phyloP scores from a whole-genome alignment of 1,140 invertebrate species.

The Rhopalosiphum maidis region DNA sequence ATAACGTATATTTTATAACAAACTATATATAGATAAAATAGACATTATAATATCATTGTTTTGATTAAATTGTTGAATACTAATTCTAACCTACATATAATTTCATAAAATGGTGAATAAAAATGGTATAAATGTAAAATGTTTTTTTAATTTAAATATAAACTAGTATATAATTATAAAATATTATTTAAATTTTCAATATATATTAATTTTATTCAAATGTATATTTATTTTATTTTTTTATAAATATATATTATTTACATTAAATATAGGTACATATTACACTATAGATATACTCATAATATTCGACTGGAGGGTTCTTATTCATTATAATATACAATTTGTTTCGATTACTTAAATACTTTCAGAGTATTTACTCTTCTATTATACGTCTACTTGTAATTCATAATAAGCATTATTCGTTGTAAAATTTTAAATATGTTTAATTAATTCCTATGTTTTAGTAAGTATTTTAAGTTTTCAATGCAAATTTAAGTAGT shows the following conservation, averaged over 20 bases:
- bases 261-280: too few relatives aligned
- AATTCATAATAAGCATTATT: not conserved
- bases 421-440: not conserved
- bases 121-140: not conserved
- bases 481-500: not conserved
- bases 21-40: not conserved
- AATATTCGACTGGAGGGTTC: not conserved
- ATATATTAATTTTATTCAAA: not conserved
- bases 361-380: not conserved
- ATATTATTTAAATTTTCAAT: not conserved
- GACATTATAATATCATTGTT: not conserved
- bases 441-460: not conserved
- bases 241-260: not conserved
- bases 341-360: not conserved
- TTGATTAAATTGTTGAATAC: not conserved
- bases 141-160: not conserved
- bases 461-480: not conserved
- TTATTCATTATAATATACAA: not conserved
- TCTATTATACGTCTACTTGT: not conserved
- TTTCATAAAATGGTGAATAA: too few relatives aligned
- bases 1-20: too few relatives aligned
- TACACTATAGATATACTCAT: too few relatives aligned
- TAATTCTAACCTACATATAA: too few relatives aligned
- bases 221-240: not conserved
- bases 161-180: not conserved